A percentile compares a stretch with the other conserved stretches of the same genome.
These are phyloP conservation scores for Aphidius ervi DNA, from an alignment of 1,140 invertebrate genomes.

Conservation along the genomic window DNA sequence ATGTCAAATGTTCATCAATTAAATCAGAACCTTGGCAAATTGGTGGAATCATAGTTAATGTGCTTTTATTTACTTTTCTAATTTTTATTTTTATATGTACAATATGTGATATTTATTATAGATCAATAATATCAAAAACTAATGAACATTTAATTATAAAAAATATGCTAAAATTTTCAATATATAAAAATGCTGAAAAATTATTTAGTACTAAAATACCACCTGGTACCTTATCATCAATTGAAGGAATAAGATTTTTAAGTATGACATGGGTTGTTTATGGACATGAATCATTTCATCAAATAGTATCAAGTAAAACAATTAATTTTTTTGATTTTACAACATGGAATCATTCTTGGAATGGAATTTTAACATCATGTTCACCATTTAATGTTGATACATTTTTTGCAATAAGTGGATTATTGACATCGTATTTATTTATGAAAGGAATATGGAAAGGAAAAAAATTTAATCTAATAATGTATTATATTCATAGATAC, in stretches of 20 bases:
- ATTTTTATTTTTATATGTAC: conserved; percentile 18
- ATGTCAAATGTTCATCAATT: background rate
- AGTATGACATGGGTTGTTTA: conserved; percentile 46
- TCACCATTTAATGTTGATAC: conserved; percentile 54
- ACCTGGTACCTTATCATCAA: conserved; percentile 7
- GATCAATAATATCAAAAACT: background rate
- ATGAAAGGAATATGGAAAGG: conserved; percentile 48
- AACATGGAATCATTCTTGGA: conserved; percentile 25
- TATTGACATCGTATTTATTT: conserved; percentile 57
- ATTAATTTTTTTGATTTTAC: background rate
- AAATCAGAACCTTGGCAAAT: background rate
- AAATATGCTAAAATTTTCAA: conserved; percentile 31
- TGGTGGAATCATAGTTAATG: background rate
- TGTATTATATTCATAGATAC: conserved; percentile 44
- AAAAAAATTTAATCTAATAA: conserved; percentile 36
- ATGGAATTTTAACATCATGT: conserved; percentile 35
- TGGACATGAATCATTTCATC: conserved; percentile 36
- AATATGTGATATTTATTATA: conserved; percentile 12
- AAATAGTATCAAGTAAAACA: background rate
- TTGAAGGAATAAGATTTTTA: conserved; percentile 36
- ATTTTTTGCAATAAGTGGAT: conserved; percentile 59
- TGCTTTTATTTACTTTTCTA: background rate
- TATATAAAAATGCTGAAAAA: conserved; percentile 34
- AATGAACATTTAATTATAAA: background rate
- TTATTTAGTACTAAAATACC: conserved; percentile 28